Conservation (phyloP, 2,797 vertebrate genomes). For the Paratrypauchen microcephalus region DNA sequence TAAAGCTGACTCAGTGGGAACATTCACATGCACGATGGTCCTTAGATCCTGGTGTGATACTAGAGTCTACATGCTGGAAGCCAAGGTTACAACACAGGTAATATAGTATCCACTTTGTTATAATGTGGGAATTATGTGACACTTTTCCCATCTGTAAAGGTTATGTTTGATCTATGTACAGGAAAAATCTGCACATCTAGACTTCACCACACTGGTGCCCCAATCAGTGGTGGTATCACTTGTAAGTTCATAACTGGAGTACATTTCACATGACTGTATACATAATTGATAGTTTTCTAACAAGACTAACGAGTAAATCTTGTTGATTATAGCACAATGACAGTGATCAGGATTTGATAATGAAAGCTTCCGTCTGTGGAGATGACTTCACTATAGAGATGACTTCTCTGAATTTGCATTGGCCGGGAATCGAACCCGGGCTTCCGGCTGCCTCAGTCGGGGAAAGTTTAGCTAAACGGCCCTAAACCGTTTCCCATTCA, state of each 20-base stretch:
- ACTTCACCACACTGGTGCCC: slow-evolving; percentile 78
- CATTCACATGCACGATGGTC: slow-evolving; percentile 79
- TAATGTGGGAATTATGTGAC: not conserved
- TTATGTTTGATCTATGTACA: slow-evolving; percentile 19
- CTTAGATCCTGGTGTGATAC: slow-evolving; percentile 79
- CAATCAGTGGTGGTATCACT: slow-evolving; percentile 80
- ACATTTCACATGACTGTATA: not conserved
- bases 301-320: not conserved
- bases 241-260: slow-evolving; percentile 51
- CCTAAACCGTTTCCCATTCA: too few relatives aligned
- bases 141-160: not conserved
- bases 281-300: not conserved
- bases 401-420: slow-evolving; percentile 81
- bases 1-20: slow-evolving; percentile 66
- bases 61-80: slow-evolving; percentile 79
- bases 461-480: too few relatives aligned
- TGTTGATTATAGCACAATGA: slow-evolving; percentile 72
- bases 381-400: too few relatives aligned
- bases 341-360: slow-evolving; percentile 71
- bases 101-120: not conserved
- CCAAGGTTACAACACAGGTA: slow-evolving; percentile 74
- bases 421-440: slow-evolving; percentile 80
- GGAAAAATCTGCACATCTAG: slow-evolving; percentile 60
- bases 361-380: slow-evolving; percentile 71
- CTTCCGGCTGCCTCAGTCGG: too few relatives aligned